These are phyloP conservation scores for Harmothoe impar DNA, from an alignment of 2,888 invertebrate species.

Conservation along the genomic window DNA sequence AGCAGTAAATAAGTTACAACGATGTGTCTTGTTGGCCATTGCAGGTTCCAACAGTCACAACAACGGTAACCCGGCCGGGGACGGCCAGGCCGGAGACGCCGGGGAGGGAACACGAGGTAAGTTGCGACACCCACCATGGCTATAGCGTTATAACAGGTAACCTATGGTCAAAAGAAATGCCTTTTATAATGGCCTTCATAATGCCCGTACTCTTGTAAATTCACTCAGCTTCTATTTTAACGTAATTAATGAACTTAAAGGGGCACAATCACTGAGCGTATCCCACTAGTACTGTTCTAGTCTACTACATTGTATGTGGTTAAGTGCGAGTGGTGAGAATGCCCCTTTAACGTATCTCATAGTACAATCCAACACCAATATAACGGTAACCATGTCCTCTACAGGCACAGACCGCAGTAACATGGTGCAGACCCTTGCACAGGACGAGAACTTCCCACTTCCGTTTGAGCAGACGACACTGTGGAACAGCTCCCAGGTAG, in stretches of 20 bases:
- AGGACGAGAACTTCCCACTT: constrained; percentile 80
- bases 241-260: too few species aligned
- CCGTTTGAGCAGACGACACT: constrained; percentile 79
- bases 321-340: too few species aligned
- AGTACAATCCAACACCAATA: too few species aligned
- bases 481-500: constrained; percentile 77
- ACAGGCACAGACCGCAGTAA: constrained; percentile 82
- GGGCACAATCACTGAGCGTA: too few species aligned
- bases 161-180: not conserved
- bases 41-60: constrained; percentile 82
- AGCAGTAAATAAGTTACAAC: too few species aligned
- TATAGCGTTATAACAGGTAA: not conserved
- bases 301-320: too few species aligned
- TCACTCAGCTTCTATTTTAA: not conserved
- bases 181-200: not conserved
- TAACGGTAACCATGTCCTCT: too few species aligned
- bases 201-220: too few species aligned
- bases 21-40: not conserved
- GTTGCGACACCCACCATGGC: too few species aligned
- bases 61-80: constrained; percentile 79
- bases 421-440: constrained; percentile 77
- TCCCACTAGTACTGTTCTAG: too few species aligned
- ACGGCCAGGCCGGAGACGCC: constrained; percentile 81
- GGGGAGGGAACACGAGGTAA: constrained; percentile 81
- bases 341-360: too few species aligned